phyloP scores from a whole-genome alignment of 2,113 vertebrate species.

The Phyllostomus hastatus region DNA sequence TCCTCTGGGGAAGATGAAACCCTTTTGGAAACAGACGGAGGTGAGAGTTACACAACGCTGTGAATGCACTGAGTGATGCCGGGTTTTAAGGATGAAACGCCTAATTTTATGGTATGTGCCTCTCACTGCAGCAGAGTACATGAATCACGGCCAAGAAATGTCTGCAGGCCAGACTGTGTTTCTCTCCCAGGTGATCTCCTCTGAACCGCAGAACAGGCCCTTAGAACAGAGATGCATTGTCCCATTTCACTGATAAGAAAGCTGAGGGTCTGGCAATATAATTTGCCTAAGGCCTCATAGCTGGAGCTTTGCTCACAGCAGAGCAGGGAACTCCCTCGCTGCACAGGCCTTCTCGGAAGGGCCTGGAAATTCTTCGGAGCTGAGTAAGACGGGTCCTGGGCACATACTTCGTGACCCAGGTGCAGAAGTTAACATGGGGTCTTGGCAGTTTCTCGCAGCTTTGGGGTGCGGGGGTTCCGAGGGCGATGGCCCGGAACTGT shows the following conservation, averaged over 20 bases:
- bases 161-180: not conserved
- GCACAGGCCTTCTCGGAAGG: not conserved
- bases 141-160: not conserved
- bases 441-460: not conserved
- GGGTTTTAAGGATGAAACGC: not conserved
- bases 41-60: rapidly evolving
- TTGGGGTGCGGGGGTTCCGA: not conserved
- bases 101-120: not conserved
- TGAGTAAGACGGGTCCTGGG: not conserved
- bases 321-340: not conserved
- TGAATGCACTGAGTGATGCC: rapidly evolving
- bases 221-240: not conserved
- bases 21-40: not conserved
- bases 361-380: constrained; percentile 1
- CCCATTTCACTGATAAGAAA: constrained; percentile 39
- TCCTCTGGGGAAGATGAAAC: not conserved
- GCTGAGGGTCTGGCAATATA: not conserved
- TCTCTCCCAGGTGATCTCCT: not conserved
- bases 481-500: not conserved
- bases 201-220: not conserved
- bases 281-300: not conserved
- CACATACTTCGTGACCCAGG: not conserved
- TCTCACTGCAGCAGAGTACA: not conserved
- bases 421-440: not conserved
- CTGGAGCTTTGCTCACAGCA: not conserved